These are phyloP conservation scores for Chaitophorus viminalis DNA, from an alignment of 2,888 invertebrate genomes.

Conservation along the genomic window DNA sequence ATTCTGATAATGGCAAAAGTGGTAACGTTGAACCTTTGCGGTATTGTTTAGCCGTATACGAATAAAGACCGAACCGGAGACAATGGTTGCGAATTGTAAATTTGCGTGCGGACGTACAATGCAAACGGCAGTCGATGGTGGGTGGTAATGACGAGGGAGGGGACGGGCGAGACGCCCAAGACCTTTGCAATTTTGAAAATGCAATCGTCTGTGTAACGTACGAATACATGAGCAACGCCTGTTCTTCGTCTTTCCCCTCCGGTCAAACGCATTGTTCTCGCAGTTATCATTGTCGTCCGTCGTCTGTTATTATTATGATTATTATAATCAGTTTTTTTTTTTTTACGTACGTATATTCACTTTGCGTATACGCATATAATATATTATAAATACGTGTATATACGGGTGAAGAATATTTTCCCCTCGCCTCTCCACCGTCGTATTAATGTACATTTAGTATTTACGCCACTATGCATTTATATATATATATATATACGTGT, in stretches of 20 bases:
- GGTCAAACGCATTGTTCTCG: slow-evolving; percentile 50
- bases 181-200: slow-evolving; percentile 56
- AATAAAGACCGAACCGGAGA: slow-evolving; percentile 36
- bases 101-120: slow-evolving; percentile 35
- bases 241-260: slow-evolving; percentile 19
- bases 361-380: not conserved
- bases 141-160: not conserved
- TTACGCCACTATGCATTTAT: not conserved
- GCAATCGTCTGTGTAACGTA: slow-evolving; percentile 55
- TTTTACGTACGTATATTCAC: not conserved
- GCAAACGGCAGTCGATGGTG: not conserved
- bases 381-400: too few relatives aligned
- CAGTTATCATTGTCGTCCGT: slow-evolving; percentile 49
- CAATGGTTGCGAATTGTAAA: slow-evolving; percentile 43
- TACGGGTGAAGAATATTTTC: not conserved
- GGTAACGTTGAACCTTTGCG: slow-evolving; percentile 55
- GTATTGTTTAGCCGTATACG: slow-evolving; percentile 48
- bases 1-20: slow-evolving; percentile 54
- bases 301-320: slow-evolving; percentile 39
- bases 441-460: not conserved
- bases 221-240: slow-evolving; percentile 38
- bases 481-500: not conserved
- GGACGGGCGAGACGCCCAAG: not conserved
- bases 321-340: slow-evolving; percentile 17
- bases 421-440: not conserved